These are phyloP conservation scores for Orestias chungarensis DNA, from an alignment of 2,797 vertebrate genomes.

Conservation along the genomic window DNA sequence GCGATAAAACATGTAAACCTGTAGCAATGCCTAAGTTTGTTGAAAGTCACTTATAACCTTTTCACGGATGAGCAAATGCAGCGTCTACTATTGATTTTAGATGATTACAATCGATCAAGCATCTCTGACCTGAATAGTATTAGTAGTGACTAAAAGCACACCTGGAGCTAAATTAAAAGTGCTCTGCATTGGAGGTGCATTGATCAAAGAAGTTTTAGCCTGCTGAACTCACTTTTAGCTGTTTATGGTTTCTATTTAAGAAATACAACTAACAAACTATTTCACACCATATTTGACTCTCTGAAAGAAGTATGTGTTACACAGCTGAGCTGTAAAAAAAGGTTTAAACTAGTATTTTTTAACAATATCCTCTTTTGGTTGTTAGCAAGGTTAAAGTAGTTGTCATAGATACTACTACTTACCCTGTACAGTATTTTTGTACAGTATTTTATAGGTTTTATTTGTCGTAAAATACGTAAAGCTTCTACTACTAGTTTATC, in stretches of 20 bases:
- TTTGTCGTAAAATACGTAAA: not conserved
- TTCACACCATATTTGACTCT: no score
- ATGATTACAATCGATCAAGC: slow-evolving; percentile 56
- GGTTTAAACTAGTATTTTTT: not conserved
- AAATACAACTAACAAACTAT: no score
- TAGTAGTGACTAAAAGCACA: slow-evolving; percentile 24
- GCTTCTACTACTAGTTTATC: no score
- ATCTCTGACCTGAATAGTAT: slow-evolving; percentile 28
- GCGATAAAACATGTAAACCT: slow-evolving; percentile 50
- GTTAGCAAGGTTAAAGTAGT: not conserved
- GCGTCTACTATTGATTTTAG: slow-evolving; percentile 61
- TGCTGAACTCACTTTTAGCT: no score
- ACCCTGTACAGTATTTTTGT: no score
- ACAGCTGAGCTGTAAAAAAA: not conserved
- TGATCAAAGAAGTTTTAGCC: no score
- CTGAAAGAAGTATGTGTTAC: not conserved
- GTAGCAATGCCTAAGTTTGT: slow-evolving; percentile 13
- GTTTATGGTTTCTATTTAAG: no score
- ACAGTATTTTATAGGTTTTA: no score
- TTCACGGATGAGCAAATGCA: slow-evolving; percentile 41
- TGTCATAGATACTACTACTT: no score
- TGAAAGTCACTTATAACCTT: slow-evolving; percentile 31
- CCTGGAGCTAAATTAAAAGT: not conserved
- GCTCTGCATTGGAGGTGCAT: no score
- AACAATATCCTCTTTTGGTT: not conserved